Base-by-base conservation (phyloP, 2,888 invertebrate genomes). In the Hirtodrosophila trivittata region DNA sequence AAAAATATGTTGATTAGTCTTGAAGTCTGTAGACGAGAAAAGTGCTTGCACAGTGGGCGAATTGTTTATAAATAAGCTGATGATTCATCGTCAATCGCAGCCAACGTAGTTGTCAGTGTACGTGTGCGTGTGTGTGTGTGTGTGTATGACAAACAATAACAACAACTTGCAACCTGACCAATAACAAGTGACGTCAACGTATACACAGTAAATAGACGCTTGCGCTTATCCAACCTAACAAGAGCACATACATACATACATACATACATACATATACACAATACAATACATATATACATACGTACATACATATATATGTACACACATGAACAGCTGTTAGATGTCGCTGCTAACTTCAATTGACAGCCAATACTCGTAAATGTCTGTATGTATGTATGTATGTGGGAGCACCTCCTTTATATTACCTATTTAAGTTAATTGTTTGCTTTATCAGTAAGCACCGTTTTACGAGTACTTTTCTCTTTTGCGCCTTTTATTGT, bases 101-200 rank as follows among this genome's bases (percentile, higher is more conserved):
- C 49, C 52, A 45, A 42, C 54, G 33, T 41, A 37, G 41, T 45
- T 30, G 43, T 54, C n/a, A 18, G 26, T 46, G n/a, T 12, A 32
- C 28, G 4, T 38, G 26, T 42, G 18, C 43, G 10, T 43, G 16
- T 56, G 50, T 39, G 26, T 57, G 45, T 41, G 33, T 37, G 28
- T 45, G 41, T 41, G 16, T 52, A 60, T 51, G 43, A 64, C 77
- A 70, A 70, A 73, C 56, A 72, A 51, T 58, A 60, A 56, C 43
- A 64, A 54, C 60, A 77, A 77, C 52, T 66, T 56, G 58, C 58
- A 70, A 49, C 41, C 18, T 54, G 39, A 59, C 51, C 54, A 70
- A 64, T 63, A 60, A 74, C 71, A 83, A 87, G 76, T 87, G 84
- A 84, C 86, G 84, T 87, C 77, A 81, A 56, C 66, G 49, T 64